phyloP scores from a whole-genome alignment of 2,888 invertebrate species.

The Drosophila maculinotata region DNA sequence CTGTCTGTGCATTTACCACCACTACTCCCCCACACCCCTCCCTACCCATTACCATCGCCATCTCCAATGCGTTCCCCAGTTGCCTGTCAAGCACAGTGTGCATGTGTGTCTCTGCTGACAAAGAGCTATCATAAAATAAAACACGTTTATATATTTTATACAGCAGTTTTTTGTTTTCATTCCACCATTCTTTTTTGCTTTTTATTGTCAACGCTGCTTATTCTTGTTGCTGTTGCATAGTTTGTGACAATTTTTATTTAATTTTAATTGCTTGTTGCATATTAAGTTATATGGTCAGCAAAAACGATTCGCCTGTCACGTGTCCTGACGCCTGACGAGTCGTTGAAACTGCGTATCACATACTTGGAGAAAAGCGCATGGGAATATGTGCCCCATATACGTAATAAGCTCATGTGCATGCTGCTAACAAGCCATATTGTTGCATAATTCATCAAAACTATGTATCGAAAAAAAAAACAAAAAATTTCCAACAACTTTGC shows the following conservation, averaged over 20 bases:
- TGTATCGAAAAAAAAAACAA: no score
- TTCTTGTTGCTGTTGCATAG: slow-evolving; percentile 47
- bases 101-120: slow-evolving; percentile 60
- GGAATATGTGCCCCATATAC: neutral
- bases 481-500: no score
- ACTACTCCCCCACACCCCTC: neutral
- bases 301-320: slow-evolving; percentile 40
- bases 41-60: neutral
- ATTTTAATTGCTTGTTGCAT: slow-evolving; percentile 76
- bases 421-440: no score
- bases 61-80: slow-evolving; percentile 36
- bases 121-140: slow-evolving; percentile 78
- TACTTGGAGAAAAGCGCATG: neutral
- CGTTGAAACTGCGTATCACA: neutral
- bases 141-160: slow-evolving; percentile 69
- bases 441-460: no score
- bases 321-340: slow-evolving; percentile 21
- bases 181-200: slow-evolving; percentile 11
- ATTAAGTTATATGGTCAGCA: slow-evolving; percentile 73
- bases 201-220: slow-evolving; percentile 48
- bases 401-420: neutral
- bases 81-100: slow-evolving; percentile 64
- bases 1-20: slow-evolving; percentile 29
- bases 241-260: slow-evolving; percentile 74
- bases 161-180: slow-evolving; percentile 41